Percentiles rank a stretch among this genome's conserved stretches.
Evolutionary conservation across 2,888 invertebrate species (phyloP).

Genomic region (Chalcis sispes): DNA sequence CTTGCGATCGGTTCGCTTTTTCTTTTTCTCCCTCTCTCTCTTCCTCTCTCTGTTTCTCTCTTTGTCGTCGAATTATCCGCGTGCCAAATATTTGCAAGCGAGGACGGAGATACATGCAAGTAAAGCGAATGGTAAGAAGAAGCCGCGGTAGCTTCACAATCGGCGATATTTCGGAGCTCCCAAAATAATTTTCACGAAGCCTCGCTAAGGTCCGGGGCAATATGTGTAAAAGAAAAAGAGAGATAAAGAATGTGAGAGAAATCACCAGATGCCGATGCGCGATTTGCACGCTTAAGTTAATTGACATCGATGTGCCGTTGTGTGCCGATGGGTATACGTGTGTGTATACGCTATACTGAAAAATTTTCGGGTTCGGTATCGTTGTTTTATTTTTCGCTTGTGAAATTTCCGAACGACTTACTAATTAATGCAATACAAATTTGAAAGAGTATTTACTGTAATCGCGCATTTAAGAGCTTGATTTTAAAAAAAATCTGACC

Average conservation of each 20-base stretch:
- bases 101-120: constrained; percentile 35
- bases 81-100: constrained; percentile 54
- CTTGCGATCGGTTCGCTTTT: constrained; percentile 20
- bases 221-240: neutral
- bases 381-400: no score
- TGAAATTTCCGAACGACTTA: no score
- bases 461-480: no score
- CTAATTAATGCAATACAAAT: no score
- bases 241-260: constrained; percentile 17
- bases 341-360: no score
- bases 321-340: no score
- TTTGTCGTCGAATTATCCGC: constrained; percentile 8
- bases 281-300: constrained; percentile 18
- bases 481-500: no score
- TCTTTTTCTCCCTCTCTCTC: neutral
- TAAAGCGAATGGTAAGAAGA: constrained; percentile 5
- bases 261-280: constrained; percentile 17
- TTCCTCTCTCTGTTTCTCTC: no score
- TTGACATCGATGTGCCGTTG: neutral
- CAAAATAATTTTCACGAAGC: constrained; percentile 54
- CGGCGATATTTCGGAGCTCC: constrained; percentile 54
- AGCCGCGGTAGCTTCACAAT: constrained; percentile 47
- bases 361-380: no score
- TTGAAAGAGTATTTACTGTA: no score
- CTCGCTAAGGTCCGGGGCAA: constrained; percentile 43